Conservation (phyloP, 1,140 invertebrate genomes). For the Heliconius himera region DNA sequence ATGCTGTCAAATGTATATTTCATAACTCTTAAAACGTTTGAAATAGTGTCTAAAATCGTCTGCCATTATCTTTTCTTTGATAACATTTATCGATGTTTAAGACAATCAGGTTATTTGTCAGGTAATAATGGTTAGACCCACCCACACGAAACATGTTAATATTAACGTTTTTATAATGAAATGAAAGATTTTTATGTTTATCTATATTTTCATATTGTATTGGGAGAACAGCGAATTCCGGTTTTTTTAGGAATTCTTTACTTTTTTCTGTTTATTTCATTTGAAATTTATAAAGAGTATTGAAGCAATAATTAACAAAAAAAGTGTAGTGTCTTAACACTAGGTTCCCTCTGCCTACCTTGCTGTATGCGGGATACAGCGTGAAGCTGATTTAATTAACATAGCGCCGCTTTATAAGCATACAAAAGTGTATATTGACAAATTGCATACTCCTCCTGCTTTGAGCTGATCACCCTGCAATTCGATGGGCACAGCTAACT, state of each 20-base stretch:
- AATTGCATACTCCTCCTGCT: no score
- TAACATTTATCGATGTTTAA: conserved; percentile 39
- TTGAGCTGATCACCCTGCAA: no score
- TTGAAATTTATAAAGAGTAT: no score
- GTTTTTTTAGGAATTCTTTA: background rate
- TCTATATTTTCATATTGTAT: background rate
- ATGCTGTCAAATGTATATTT: background rate
- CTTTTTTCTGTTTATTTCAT: no score
- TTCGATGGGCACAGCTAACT: no score
- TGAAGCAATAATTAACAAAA: no score
- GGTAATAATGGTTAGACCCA: conserved; percentile 53
- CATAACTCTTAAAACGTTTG: conserved; percentile 11
- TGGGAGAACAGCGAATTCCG: background rate
- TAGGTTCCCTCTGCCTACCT: no score
- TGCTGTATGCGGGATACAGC: no score
- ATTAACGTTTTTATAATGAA: conserved; percentile 27
- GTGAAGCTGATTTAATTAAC: no score
- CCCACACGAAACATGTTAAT: conserved; percentile 57
- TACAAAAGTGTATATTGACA: no score
- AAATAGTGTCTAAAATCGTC: conserved; percentile 35
- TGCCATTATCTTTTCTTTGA: conserved; percentile 11
- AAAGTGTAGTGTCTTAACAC: no score
- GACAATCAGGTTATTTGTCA: conserved; percentile 67
- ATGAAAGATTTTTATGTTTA: conserved; percentile 26
- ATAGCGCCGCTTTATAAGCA: no score